Conservation (phyloP, 2,797 vertebrate genomes). For the Acipenser ruthenus region DNA sequence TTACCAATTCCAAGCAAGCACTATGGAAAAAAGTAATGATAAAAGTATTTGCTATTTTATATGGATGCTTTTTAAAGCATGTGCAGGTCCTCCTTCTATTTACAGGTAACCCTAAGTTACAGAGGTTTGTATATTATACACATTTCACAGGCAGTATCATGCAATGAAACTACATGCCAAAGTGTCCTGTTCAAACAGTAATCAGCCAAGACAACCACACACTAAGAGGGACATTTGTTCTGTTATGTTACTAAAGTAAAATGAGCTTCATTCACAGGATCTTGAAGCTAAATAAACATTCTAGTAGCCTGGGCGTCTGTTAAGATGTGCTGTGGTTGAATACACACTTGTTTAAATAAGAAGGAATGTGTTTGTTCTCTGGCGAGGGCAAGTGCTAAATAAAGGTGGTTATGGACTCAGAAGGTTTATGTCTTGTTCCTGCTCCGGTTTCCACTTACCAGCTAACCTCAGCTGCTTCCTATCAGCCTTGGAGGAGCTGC, state of each 20-base stretch:
- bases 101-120: too few species aligned
- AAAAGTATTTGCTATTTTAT: too few species aligned
- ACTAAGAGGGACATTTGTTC: too few species aligned
- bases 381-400: not conserved
- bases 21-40: too few species aligned
- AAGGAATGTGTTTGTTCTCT: not conserved
- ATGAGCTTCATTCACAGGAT: slow-evolving; percentile 17
- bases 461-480: slow-evolving; percentile 8
- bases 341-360: slow-evolving; percentile 5
- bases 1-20: too few species aligned
- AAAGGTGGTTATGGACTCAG: not conserved
- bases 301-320: not conserved
- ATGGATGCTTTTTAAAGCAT: too few species aligned
- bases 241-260: not conserved
- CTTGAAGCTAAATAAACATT: slow-evolving; percentile 17
- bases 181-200: too few species aligned
- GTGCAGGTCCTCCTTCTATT: too few species aligned
- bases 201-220: too few species aligned
- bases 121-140: too few species aligned
- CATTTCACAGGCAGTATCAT: too few species aligned
- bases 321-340: slow-evolving; percentile 6
- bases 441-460: slow-evolving; percentile 16
- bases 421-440: slow-evolving; percentile 8
- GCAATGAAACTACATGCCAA: too few species aligned
- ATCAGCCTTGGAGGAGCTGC: slow-evolving; percentile 8